phyloP scores from a whole-genome alignment of 2,888 invertebrate species.

The Drosophila birchii region DNA sequence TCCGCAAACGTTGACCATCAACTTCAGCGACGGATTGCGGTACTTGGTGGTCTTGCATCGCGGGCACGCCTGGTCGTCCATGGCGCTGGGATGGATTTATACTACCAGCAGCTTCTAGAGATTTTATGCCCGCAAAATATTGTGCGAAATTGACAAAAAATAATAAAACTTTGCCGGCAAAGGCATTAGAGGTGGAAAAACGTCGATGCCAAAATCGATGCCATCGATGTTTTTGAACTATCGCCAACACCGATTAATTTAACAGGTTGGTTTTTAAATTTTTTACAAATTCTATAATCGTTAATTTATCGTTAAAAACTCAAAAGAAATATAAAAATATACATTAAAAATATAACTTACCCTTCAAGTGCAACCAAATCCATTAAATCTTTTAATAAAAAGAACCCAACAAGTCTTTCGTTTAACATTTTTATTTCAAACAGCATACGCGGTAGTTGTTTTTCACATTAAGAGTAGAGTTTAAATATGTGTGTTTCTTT shows the following conservation, averaged over 20 bases:
- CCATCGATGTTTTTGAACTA: too few species aligned
- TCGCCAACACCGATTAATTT: too few species aligned
- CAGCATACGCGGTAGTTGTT: slow-evolving; percentile 76
- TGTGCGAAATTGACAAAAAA: not conserved
- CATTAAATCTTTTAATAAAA: not conserved
- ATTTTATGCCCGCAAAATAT: not conserved
- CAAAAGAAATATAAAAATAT: too few species aligned
- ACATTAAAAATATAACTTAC: too few species aligned
- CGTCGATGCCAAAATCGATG: too few species aligned
- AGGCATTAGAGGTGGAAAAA: too few species aligned
- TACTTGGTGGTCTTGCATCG: slow-evolving; percentile 99
- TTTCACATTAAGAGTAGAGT: slow-evolving; percentile 78
- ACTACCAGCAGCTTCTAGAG: not conserved
- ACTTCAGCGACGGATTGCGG: slow-evolving; percentile 96
- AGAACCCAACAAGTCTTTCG: not conserved
- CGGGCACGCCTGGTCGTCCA: slow-evolving; percentile 88
- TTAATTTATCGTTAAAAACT: too few species aligned
- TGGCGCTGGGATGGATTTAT: slow-evolving; percentile 32
- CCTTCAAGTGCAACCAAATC: too few species aligned
- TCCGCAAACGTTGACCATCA: slow-evolving; percentile 99
- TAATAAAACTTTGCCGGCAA: not conserved
- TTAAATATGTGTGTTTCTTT: slow-evolving; percentile 66
- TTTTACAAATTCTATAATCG: too few species aligned
- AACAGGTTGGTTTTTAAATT: too few species aligned
- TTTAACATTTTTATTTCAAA: slow-evolving; percentile 78